phyloP scores from a whole-genome alignment of 2,888 invertebrate genomes.

The Cheilosia pagana region DNA sequence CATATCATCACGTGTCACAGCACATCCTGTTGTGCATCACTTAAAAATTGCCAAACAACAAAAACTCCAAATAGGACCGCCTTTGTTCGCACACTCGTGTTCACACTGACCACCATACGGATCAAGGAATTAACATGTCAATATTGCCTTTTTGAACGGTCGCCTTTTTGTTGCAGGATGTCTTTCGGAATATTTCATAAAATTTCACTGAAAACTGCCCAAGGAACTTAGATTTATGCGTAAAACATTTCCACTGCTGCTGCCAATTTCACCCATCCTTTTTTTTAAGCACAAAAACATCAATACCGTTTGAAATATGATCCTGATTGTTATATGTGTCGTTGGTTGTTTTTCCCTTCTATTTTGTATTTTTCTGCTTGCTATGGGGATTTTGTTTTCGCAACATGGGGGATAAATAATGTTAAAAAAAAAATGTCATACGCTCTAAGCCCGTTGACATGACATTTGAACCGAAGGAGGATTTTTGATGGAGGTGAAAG shows the following conservation, averaged over 20 bases:
- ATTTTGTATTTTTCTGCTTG: constrained; percentile 21
- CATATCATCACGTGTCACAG: too few species aligned
- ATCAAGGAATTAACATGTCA: constrained; percentile 70
- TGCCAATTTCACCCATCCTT: constrained; percentile 5
- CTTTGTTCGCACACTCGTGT: background rate
- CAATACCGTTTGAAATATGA: constrained; percentile 70
- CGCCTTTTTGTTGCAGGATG: background rate
- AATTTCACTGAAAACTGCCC: constrained; percentile 56
- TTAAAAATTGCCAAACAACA: background rate
- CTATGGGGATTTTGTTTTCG: constrained; percentile 53
- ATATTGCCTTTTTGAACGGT: constrained; percentile 40
- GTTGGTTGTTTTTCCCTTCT: constrained; percentile 9
- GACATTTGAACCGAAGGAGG: constrained; percentile 54
- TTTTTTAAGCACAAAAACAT: constrained; percentile 33
- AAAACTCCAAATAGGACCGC: background rate
- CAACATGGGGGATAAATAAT: constrained; percentile 63
- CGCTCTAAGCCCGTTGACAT: constrained; percentile 70
- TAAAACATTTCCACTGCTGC: constrained; percentile 59
- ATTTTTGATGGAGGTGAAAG: constrained; percentile 63
- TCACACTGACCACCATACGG: constrained; percentile 25
- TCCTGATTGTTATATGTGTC: constrained; percentile 55
- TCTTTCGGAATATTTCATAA: background rate
- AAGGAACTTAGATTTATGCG: constrained; percentile 72
- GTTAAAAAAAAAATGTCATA: constrained; percentile 52
- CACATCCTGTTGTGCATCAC: background rate